These are phyloP conservation scores for Lipophrys pholis DNA, from an alignment of 2,113 vertebrate species.

Conservation along the genomic window DNA sequence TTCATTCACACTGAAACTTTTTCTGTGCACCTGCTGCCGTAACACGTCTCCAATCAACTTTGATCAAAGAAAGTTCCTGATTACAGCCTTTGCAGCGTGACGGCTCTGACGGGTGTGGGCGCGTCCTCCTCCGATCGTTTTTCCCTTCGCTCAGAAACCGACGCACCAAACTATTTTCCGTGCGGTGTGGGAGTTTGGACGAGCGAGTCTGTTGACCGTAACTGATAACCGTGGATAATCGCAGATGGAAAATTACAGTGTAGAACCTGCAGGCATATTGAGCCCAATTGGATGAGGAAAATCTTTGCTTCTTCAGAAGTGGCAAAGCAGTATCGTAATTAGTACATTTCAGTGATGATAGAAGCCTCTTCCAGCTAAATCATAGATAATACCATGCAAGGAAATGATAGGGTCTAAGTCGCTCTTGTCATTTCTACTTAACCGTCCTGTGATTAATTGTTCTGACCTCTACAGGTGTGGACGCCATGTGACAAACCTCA, in stretches of 20 bases:
- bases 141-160: slow-evolving; percentile 9
- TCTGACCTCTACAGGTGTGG: slow-evolving; percentile 67
- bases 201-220: slow-evolving; percentile 45
- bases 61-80: slow-evolving; percentile 28
- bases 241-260: slow-evolving; percentile 68
- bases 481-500: slow-evolving; percentile 17
- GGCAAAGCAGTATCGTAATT: slow-evolving; percentile 30
- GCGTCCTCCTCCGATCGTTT: slow-evolving; percentile 19
- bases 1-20: too few species aligned
- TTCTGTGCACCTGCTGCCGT: too few species aligned
- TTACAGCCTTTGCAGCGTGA: slow-evolving; percentile 46
- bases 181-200: slow-evolving; percentile 18
- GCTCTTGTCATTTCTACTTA: slow-evolving; percentile 67
- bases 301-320: slow-evolving; percentile 40
- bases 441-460: slow-evolving; percentile 77
- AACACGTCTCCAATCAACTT: background rate
- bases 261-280: slow-evolving; percentile 17
- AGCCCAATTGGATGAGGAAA: slow-evolving; percentile 53
- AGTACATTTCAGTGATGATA: slow-evolving; percentile 55
- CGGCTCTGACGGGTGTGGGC: background rate
- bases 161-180: slow-evolving; percentile 16
- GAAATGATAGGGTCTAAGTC: slow-evolving; percentile 84
- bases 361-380: slow-evolving; percentile 79
- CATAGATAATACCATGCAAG: slow-evolving; percentile 70
- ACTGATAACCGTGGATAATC: slow-evolving; percentile 69